Conservation (phyloP, 1,140 invertebrate species). For the Thaumatotibia leucotreta region DNA sequence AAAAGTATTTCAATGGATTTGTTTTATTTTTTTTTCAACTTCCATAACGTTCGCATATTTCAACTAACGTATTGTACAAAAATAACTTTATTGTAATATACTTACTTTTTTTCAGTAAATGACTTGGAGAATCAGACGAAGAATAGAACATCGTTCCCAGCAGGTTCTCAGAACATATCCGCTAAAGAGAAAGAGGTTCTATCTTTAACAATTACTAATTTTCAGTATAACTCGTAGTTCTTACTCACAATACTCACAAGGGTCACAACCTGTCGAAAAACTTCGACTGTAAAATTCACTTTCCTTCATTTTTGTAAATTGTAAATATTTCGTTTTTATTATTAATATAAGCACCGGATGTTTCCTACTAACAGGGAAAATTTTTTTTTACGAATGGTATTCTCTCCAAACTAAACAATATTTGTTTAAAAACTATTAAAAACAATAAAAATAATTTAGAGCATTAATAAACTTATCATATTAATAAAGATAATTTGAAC, state of each 20-base stretch:
- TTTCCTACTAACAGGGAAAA: too few species aligned
- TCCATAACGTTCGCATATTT: neutral
- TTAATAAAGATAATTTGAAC: too few species aligned
- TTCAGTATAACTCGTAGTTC: neutral
- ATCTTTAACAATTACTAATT: conserved; percentile 26
- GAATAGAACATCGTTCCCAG: conserved; percentile 31
- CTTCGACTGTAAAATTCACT: too few species aligned
- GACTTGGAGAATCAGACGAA: conserved; percentile 59
- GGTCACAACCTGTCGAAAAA: too few species aligned
- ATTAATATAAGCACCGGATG: too few species aligned
- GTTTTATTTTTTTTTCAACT: neutral
- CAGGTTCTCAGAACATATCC: conserved; percentile 32
- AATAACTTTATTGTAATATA: neutral
- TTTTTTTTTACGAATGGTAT: too few species aligned
- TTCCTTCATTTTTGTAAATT: too few species aligned
- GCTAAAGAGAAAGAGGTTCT: conserved; percentile 41
- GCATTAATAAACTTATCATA: too few species aligned
- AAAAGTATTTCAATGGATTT: neutral
- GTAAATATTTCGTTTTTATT: too few species aligned
- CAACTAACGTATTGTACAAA: neutral
- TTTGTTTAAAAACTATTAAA: too few species aligned
- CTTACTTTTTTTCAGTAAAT: conserved; percentile 73
- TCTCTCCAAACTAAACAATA: too few species aligned
- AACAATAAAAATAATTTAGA: too few species aligned
- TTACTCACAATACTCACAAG: neutral